A percentile compares a stretch with the other conserved stretches of the same genome.
These are phyloP conservation scores for Micromussa lordhowensis DNA, from an alignment of 92 coral and sea anemone species.

Conservation along the genomic window DNA sequence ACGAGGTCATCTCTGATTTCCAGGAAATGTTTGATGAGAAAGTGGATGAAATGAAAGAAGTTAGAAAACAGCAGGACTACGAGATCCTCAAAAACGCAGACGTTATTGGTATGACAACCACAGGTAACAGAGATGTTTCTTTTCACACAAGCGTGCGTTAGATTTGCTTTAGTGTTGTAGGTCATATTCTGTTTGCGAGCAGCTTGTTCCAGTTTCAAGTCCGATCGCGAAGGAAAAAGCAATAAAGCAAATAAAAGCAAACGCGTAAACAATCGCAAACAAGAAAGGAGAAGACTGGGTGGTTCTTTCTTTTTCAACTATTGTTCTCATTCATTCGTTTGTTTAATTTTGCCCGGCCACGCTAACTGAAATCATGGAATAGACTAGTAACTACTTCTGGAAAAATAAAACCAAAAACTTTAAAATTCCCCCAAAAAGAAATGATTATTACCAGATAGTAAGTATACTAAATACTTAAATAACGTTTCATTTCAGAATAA, in stretches of 20 bases:
- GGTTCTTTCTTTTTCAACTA: not conserved
- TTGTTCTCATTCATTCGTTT: not conserved
- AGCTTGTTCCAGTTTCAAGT: not conserved
- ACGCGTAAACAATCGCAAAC: not conserved
- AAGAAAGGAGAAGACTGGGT: not conserved
- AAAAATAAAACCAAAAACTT: not conserved
- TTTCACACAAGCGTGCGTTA: not conserved
- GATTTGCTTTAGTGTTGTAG: not conserved
- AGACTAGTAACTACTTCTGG: not conserved
- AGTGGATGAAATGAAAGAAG: conserved; percentile 27
- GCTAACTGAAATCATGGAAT: too few species aligned
- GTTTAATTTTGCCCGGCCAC: not conserved
- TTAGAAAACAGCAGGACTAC: conserved; percentile 36
- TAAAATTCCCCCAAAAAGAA: not conserved
- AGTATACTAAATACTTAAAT: too few species aligned
- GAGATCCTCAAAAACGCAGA: conserved; percentile 59
- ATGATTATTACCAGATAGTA: not conserved
- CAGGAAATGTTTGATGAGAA: conserved; percentile 19
- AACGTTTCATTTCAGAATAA: too few species aligned
- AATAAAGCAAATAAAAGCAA: not conserved
- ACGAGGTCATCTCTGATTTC: conserved; percentile 8
- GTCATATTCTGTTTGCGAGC: not conserved
- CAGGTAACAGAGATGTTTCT: conserved; percentile 47
- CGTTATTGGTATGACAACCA: conserved; percentile 76
- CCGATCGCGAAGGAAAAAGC: not conserved